Percentiles rank a stretch among this genome's conserved stretches.
phyloP scores from a whole-genome alignment of 2,888 invertebrate species.

The Schizotus pectinicornis region DNA sequence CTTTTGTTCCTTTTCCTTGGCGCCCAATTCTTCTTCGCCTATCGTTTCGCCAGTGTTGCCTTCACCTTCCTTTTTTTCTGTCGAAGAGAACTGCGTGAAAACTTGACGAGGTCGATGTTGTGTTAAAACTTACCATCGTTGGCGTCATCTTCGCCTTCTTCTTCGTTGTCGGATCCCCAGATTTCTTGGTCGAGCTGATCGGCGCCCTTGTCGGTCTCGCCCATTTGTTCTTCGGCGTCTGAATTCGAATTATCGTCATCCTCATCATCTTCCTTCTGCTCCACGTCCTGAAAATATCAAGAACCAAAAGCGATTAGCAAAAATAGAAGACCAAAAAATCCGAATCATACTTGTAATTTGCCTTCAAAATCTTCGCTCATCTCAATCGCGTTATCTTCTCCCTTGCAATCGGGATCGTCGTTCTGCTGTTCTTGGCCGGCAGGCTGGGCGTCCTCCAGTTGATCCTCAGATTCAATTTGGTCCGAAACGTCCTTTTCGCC shows the following conservation, averaged over 20 bases:
- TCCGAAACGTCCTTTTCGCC: constrained; percentile 96
- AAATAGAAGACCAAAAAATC: too few relatives aligned
- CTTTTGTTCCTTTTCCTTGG: constrained; percentile 69
- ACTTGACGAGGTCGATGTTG: too few relatives aligned
- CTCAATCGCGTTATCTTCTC: constrained; percentile 91
- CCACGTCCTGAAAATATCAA: constrained; percentile 36
- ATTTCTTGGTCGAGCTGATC: constrained; percentile 82
- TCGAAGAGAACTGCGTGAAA: too few relatives aligned
- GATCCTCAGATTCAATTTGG: constrained; percentile 86
- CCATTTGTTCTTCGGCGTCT: constrained; percentile 95
- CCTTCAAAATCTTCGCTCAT: constrained; percentile 97
- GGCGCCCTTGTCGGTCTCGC: constrained; percentile 87
- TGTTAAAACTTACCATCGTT: too few relatives aligned
- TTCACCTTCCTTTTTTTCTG: constrained; percentile 62
- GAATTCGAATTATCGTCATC: constrained; percentile 71
- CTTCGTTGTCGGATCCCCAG: constrained; percentile 85
- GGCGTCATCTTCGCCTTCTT: constrained; percentile 66
- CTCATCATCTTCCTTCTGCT: constrained; percentile 58
- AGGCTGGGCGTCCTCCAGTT: constrained; percentile 86
- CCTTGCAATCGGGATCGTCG: constrained; percentile 79
- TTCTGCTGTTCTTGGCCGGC: constrained; percentile 76
- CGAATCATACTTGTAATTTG: too few relatives aligned
- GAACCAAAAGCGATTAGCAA: constrained; percentile 2
- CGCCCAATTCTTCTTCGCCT: constrained; percentile 72
- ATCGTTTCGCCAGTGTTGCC: too few relatives aligned